phyloP scores from a whole-genome alignment of 1,140 invertebrate genomes.

The Paralvinella palmiformis region DNA sequence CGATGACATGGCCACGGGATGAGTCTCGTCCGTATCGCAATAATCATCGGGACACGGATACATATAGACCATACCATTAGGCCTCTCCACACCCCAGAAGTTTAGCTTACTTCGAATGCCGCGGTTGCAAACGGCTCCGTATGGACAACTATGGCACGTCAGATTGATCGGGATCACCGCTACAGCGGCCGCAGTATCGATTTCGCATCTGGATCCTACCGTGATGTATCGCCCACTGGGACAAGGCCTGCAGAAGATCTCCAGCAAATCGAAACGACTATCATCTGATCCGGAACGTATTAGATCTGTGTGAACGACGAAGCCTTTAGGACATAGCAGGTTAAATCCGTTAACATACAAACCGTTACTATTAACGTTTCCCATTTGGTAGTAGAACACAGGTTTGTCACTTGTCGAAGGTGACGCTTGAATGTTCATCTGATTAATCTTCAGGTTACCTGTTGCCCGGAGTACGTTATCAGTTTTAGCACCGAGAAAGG shows the following conservation, averaged over 20 bases:
- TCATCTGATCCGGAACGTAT: no score
- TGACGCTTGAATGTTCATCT: neutral
- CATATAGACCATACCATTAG: neutral
- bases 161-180: neutral
- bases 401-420: neutral
- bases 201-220: neutral
- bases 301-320: neutral
- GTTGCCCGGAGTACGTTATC: neutral
- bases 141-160: neutral
- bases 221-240: neutral
- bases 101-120: neutral
- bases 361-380: neutral
- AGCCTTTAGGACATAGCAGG: neutral
- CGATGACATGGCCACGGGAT: neutral
- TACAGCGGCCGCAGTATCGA: neutral
- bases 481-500: no score
- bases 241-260: constrained; percentile 7
- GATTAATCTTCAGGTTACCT: neutral
- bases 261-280: neutral
- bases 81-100: neutral
- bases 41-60: neutral
- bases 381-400: neutral
- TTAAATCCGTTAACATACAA: neutral
- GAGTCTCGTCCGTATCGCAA: neutral
- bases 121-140: neutral